A percentile compares a stretch with the other conserved stretches of the same genome.
phyloP scores from a whole-genome alignment of 2,888 invertebrate genomes.

The Mayetiola destructor region DNA sequence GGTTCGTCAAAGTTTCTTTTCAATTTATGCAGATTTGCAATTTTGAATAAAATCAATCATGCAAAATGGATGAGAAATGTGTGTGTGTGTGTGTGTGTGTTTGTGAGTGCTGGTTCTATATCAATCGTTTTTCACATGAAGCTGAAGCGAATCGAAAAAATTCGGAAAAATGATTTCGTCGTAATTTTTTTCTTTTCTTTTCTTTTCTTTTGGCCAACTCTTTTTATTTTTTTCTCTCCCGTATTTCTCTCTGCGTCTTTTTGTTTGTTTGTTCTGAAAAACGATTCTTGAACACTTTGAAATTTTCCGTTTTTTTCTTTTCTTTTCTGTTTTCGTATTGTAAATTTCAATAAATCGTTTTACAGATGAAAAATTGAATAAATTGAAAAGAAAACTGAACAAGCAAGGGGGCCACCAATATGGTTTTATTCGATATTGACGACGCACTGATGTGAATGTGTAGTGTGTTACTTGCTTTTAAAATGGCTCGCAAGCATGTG shows the following conservation, averaged over 20 bases:
- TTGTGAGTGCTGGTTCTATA: too few species aligned
- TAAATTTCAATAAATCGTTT: not conserved
- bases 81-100: not conserved
- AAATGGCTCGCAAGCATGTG: constrained; percentile 12
- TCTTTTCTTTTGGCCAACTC: not conserved
- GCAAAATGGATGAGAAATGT: not conserved
- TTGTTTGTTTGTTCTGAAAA: not conserved
- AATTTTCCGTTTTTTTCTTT: not conserved
- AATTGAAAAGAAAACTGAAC: constrained; percentile 13
- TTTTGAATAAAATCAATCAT: too few species aligned
- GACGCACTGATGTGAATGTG: constrained; percentile 13
- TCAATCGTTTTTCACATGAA: not conserved
- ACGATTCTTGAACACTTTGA: not conserved
- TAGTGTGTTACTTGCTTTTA: constrained; percentile 5
- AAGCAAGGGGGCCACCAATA: constrained; percentile 12
- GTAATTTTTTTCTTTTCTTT: not conserved
- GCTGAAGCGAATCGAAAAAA: too few species aligned
- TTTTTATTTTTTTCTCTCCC: not conserved
- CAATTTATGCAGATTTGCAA: constrained; percentile 8
- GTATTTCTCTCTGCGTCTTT: not conserved
- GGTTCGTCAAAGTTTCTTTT: constrained; percentile 7
- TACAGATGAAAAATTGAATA: constrained; percentile 5
- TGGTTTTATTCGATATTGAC: constrained; percentile 12
- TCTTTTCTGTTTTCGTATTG: not conserved
- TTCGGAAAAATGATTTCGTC: too few species aligned